Base-by-base conservation (phyloP, 2,113 vertebrate species). In the Rhabdornis inornatus region DNA sequence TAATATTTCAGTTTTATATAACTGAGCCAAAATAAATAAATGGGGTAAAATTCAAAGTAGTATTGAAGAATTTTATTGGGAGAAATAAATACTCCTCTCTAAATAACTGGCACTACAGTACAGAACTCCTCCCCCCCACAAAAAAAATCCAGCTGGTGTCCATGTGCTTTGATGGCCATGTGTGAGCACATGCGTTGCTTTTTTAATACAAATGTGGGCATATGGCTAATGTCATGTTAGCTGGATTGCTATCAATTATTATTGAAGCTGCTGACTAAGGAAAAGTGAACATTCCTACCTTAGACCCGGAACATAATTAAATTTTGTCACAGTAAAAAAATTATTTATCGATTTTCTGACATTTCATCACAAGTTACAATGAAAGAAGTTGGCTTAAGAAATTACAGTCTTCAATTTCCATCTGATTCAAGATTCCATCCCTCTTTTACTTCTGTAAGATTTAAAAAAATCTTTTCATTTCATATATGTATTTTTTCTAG, bases 271-370 rank as follows among this genome's bases (percentile, higher is more conserved):
- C 87, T 97, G 83, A 92, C 77, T 87, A 75, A 19, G 89, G 77
- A 40, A 83, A 95, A 89, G 79, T 71, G 77, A 83, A 66, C 23
- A 64, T 60, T 63, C 40, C 53, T 64, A 53, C 31, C 35, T 68
- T 31, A 52, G 42, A 83, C 28, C 52, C 4, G 18, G 68, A 75
- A 84, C 2, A 49, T 87, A 87, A 87, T 71, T 74, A 87, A 92
- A 64, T 82, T 89, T 72, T 91, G 18, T n/a, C 89, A 87, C 37
- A 71, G 64, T 47, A 64, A 93, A 69, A 79, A 87, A 82, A 78
- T 18, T 7, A 76, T 53, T 23, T 27, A 96, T 92, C 92, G 87
- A 94, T 91, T 91, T 95, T 92, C 59, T 83, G 87, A 82, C 19
- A 79, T 78, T 92, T 84, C 65, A 75, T 76, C 76, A 78, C 31